A percentile compares a stretch with the other conserved stretches of the same genome.
These are phyloP conservation scores for Todiramphus chloris DNA, from an alignment of 2,113 vertebrate genomes.

Conservation along the genomic window DNA sequence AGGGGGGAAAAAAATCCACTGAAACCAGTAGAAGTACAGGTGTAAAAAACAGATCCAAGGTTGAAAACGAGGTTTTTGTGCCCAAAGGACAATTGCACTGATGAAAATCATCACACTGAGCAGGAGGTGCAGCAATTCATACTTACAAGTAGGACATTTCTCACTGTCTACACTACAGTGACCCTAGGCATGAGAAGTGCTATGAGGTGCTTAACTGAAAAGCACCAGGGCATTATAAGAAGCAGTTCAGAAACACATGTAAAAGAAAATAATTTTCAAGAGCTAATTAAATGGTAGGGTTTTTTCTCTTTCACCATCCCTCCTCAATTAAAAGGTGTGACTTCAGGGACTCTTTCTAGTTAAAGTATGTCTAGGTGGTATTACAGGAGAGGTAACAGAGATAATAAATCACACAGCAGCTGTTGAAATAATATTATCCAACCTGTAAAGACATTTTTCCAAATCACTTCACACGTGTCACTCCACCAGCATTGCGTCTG, in stretches of 20 bases:
- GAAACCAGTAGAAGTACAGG: not conserved
- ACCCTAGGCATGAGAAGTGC: slow-evolving; percentile 8
- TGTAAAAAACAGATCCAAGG: not conserved
- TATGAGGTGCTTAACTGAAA: slow-evolving; percentile 7
- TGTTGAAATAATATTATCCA: slow-evolving; percentile 44
- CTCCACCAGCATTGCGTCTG: not conserved
- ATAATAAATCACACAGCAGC: slow-evolving; percentile 49
- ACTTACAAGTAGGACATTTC: not conserved
- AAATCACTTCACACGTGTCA: slow-evolving; percentile 26
- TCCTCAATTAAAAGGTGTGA: slow-evolving; percentile 53
- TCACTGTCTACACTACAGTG: not conserved
- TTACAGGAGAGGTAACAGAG: slow-evolving; percentile 33
- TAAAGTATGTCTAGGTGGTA: slow-evolving; percentile 41
- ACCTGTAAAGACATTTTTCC: slow-evolving; percentile 33
- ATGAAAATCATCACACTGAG: not conserved
- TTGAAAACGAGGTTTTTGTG: not conserved
- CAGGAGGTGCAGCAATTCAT: not conserved
- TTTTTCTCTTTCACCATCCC: not conserved
- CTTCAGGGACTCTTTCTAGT: slow-evolving; percentile 45
- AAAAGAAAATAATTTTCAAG: slow-evolving; percentile 34
- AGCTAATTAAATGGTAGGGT: slow-evolving; percentile 24
- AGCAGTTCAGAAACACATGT: slow-evolving; percentile 7
- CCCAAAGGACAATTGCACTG: not conserved
- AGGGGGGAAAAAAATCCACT: not conserved
- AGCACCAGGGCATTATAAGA: not conserved